Percentiles rank a stretch among this genome's conserved stretches.
These are phyloP conservation scores for Drosophila ficusphila DNA, from an alignment of 1,140 invertebrate species.

Conservation along the genomic window DNA sequence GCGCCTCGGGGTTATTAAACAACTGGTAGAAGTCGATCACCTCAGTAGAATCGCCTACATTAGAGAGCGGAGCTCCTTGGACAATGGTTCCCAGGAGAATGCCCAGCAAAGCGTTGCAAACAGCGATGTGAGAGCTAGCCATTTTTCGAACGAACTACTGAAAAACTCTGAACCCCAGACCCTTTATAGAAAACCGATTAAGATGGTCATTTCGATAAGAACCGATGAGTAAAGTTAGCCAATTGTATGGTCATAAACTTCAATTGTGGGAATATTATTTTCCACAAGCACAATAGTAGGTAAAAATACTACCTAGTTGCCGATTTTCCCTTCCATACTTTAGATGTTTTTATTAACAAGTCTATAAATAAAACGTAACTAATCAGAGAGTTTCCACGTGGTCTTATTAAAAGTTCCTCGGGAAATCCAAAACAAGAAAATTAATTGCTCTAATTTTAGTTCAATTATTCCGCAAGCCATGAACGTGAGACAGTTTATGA, in stretches of 20 bases:
- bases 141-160: slow-evolving; percentile 24
- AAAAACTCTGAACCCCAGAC: not conserved
- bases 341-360: too few relatives aligned
- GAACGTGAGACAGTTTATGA: not conserved
- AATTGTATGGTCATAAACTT: slow-evolving; percentile 20
- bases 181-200: slow-evolving; percentile 15
- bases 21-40: slow-evolving; percentile 25
- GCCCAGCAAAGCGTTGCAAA: not conserved
- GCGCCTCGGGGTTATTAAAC: slow-evolving; percentile 41
- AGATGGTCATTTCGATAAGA: slow-evolving; percentile 14
- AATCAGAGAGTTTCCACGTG: too few relatives aligned
- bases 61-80: not conserved
- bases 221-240: slow-evolving; percentile 1
- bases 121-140: not conserved
- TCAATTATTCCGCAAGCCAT: not conserved
- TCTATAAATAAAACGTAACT: not conserved
- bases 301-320: too few relatives aligned
- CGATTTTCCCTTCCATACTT: too few relatives aligned
- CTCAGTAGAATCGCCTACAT: not conserved
- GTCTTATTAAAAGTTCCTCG: not conserved
- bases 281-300: too few relatives aligned
- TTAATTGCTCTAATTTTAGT: not conserved
- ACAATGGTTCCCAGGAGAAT: not conserved
- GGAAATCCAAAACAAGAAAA: not conserved
- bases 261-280: not conserved